These are phyloP conservation scores for Hemitrygon akajei DNA, from an alignment of 2,797 vertebrate genomes.

Conservation along the genomic window DNA sequence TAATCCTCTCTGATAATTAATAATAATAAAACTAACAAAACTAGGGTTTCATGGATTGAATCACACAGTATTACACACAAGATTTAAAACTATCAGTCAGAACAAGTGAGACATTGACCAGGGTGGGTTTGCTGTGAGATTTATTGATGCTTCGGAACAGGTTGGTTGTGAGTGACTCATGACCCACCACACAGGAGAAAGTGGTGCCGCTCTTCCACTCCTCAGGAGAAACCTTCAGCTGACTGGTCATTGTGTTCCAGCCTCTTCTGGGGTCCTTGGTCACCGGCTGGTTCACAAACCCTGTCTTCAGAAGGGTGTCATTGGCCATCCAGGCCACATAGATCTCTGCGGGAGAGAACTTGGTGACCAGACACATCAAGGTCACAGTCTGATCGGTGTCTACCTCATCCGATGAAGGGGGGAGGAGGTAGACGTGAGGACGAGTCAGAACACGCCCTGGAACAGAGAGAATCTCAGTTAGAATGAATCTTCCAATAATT, in stretches of 20 bases:
- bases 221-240: neutral
- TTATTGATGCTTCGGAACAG: conserved; percentile 21
- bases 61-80: too few relatives aligned
- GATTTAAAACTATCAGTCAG: neutral
- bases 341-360: neutral
- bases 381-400: neutral
- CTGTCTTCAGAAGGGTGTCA: neutral
- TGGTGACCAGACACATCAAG: neutral
- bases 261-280: neutral
- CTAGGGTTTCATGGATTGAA: too few relatives aligned
- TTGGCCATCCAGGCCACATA: conserved; percentile 2
- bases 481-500: too few relatives aligned
- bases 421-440: neutral
- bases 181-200: conserved; percentile 20
- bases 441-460: too few relatives aligned
- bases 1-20: too few relatives aligned
- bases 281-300: neutral
- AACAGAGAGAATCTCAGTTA: too few relatives aligned
- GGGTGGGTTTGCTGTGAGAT: conserved; percentile 10
- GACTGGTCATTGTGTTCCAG: neutral
- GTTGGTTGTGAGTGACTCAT: neutral
- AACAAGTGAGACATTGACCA: conserved; percentile 25
- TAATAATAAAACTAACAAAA: too few relatives aligned
- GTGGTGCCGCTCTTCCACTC: conserved; percentile 16
- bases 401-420: neutral